These are phyloP conservation scores for Seriola quinqueradiata DNA, from an alignment of 2,113 vertebrate genomes.

Conservation along the genomic window DNA sequence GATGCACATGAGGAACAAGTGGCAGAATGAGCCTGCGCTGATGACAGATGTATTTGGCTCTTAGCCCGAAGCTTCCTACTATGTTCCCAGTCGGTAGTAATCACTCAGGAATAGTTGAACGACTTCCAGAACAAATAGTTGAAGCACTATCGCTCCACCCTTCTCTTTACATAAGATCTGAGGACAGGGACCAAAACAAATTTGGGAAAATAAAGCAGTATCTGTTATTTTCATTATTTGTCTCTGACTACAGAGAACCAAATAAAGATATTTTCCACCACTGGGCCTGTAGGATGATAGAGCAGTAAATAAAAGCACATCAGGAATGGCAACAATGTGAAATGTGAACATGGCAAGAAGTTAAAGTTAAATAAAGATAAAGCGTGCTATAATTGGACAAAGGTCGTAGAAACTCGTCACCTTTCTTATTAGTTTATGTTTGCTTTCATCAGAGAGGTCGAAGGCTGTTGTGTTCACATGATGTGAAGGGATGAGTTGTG, in stretches of 20 bases:
- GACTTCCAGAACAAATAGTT: constrained; percentile 56
- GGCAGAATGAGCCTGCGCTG: constrained; percentile 40
- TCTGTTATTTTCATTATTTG: constrained; percentile 55
- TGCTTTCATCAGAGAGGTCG: constrained; percentile 47
- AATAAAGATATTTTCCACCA: constrained; percentile 56
- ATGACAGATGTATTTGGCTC: constrained; percentile 59
- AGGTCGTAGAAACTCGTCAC: constrained; percentile 27
- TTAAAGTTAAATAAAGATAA: constrained; percentile 20
- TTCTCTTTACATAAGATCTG: constrained; percentile 22
- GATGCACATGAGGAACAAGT: constrained; percentile 24
- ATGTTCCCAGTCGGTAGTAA: constrained; percentile 51
- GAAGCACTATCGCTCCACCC: constrained; percentile 1
- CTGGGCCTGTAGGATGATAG: constrained; percentile 8
- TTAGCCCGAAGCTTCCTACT: constrained; percentile 47
- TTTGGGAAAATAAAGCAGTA: constrained; percentile 43
- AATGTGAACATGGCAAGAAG: constrained; percentile 24
- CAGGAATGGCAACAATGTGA: constrained; percentile 48
- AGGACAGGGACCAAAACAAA: constrained; percentile 34
- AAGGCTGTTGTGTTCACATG: constrained; percentile 64
- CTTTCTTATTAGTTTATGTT: constrained; percentile 43
- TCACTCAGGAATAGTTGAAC: constrained; percentile 63
- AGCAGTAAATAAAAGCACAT: constrained; percentile 28
- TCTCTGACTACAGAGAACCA: constrained; percentile 4
- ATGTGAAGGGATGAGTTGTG: neutral
- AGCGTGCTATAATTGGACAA: neutral